Evolutionary conservation across 2,797 vertebrate species (phyloP).

Genomic region (Brotula barbata): DNA sequence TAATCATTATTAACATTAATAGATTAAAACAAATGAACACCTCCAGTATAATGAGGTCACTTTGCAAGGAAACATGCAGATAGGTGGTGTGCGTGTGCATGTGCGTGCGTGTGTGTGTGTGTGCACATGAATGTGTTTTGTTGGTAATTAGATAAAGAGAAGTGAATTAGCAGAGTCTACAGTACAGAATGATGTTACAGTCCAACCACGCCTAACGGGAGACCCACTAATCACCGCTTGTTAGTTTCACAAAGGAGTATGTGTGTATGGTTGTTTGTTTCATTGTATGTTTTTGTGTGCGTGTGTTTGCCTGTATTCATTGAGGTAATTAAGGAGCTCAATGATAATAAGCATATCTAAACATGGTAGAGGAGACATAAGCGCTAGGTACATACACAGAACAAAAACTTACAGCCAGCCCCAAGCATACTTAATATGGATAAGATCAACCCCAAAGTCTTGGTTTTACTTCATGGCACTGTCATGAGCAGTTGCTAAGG

Average conservation of each 20-base stretch:
- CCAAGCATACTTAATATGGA: conserved; percentile 10
- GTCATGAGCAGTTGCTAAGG: conserved; percentile 39
- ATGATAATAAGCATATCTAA: conserved; percentile 53
- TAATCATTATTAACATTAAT: too few species aligned
- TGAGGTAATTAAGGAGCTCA: conserved; percentile 71
- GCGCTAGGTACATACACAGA: conserved; percentile 8
- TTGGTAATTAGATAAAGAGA: conserved; percentile 91
- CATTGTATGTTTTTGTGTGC: conserved; percentile 31
- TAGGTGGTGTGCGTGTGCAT: conserved; percentile 34
- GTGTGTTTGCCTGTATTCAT: conserved; percentile 45
- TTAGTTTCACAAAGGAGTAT: conserved; percentile 76
- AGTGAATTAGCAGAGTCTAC: conserved; percentile 94
- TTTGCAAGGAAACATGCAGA: conserved; percentile 63
- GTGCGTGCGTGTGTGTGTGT: background rate
- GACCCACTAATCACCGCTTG: conserved; percentile 91
- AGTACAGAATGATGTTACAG: conserved; percentile 83
- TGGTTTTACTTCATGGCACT: conserved; percentile 30
- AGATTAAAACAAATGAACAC: conserved; percentile 57
- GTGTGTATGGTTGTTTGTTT: conserved; percentile 42
- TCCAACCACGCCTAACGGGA: conserved; percentile 78
- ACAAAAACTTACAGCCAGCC: conserved; percentile 11
- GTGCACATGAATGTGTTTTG: conserved; percentile 42
- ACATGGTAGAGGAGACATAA: conserved; percentile 21
- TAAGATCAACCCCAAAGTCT: conserved; percentile 23
- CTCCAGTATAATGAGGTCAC: conserved; percentile 70